Evolutionary conservation across 23 tunicate species (phyloP).

Genomic region (Styela plicata): DNA sequence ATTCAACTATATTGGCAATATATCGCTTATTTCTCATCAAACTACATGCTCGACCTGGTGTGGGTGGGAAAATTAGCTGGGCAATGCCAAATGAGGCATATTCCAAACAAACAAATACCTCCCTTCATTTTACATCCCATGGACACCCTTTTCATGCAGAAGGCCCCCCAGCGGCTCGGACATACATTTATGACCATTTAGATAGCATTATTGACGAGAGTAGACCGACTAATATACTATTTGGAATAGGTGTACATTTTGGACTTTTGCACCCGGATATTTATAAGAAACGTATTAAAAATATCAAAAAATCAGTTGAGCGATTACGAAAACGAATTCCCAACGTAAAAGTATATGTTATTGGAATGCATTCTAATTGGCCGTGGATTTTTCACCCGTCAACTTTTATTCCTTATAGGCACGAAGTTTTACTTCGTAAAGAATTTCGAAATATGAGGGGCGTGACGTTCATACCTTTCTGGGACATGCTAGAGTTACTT

Average conservation of each 20-base stretch:
- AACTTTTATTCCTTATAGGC: constrained; percentile 18
- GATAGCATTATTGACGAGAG: constrained; percentile 15
- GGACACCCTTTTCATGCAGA: constrained; percentile 39
- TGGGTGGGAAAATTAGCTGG: neutral
- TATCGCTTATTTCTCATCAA: neutral
- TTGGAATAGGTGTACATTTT: constrained; percentile 33
- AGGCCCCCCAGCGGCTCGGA: constrained; percentile 25
- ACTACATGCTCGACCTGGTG: neutral
- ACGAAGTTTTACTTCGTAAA: constrained; percentile 17
- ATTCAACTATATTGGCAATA: constrained; percentile 36
- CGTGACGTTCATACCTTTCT: constrained; percentile 23
- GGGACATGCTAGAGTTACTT: constrained; percentile 33
- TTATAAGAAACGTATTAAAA: constrained; percentile 21
- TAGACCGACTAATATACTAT: constrained; percentile 1
- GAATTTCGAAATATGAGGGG: neutral
- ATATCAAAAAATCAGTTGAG: constrained; percentile 17
- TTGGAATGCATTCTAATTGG: constrained; percentile 29
- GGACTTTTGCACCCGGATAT: constrained; percentile 12
- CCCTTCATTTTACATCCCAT: constrained; percentile 33
- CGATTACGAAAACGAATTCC: constrained; percentile 16
- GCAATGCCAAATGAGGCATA: constrained; percentile 17
- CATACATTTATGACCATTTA: constrained; percentile 34
- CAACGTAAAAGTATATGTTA: constrained; percentile 22
- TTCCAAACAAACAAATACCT: neutral
- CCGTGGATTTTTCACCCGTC: neutral